Evolutionary conservation across 2,888 invertebrate genomes (phyloP), one percentile per base, ranked within the genome.

Genomic region (Lapara coniferarum): DNA sequence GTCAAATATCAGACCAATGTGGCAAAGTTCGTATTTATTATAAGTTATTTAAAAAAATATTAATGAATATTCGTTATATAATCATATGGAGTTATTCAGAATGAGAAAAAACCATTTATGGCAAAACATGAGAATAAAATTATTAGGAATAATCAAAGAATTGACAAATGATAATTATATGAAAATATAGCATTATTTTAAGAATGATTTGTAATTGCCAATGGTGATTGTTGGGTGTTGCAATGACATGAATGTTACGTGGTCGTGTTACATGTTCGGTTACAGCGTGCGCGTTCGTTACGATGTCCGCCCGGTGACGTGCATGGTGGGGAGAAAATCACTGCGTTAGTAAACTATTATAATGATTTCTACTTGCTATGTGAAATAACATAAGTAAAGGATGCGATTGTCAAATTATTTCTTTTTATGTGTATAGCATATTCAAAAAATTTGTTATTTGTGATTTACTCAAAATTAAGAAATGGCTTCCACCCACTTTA

Each of bases 281-380:
- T 14, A 49, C 66, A 25, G 49, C 14, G 30, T 25, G 66, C 49
- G 44, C n/a, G 59, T 37, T 16, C 10, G 56, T 56, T 56, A 56
- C 56, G 59, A 63, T 63, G 69, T 72, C 76, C 74, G 71, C 71
- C 58, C 73, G 75, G 73, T 73, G 72, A 46, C 55, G 74, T 68
- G 74, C 79, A 79, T 79, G 79, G 76, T 69, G 76, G 74, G 73
- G 75, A 76, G 74, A 77, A 74, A 74, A 76, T 71, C 63, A 72
- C 30, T 69, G 44, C 66, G 72, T 76, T 73, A 76, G 75, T 76
- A 55, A n/a, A 55, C 30, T 55, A 57, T 0, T 46, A 13, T 19
- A 52, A 52, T 59, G 49, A 37, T 59, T 13, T 37, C 19, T 56
- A 57, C 16, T 59, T 10, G 10, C 52, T 52, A 52, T n/a, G 52